Base-by-base conservation (phyloP, 2,113 vertebrate species). In the Cnemophilus loriae region DNA sequence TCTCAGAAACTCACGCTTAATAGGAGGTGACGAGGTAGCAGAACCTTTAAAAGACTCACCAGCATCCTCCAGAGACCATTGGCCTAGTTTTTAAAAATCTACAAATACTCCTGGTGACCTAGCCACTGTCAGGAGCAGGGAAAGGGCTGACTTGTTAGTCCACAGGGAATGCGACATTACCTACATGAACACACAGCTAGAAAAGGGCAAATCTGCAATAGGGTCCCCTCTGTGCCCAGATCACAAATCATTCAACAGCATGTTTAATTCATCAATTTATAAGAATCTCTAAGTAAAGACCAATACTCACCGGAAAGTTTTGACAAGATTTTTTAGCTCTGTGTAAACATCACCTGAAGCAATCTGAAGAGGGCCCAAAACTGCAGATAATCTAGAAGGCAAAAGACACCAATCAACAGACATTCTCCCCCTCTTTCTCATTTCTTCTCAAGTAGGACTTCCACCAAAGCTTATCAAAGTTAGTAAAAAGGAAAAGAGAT, bases 241-340 rank as follows among this genome's bases (percentile, higher is more conserved):
- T 49, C 39, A 42, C 84, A 71, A 79, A 68, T 37, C 70, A 67
- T 52, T 59, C 74, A 41, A 53, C 35, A 28, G 30, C n/a, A 75
- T 7, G 24, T 71, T 79, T 67, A 55, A 75, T 52, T 74, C 37
- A 73, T 60, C 47, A 17, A 4, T 59, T 50, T 76, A 19, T 41
- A 89, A 83, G 9, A 77, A 80, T 42, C 44, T 70, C 69, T 79
- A 56, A 53, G 55, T 57, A 50, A 63, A 86, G 52, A 92, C 30
- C 55, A 60, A 74, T 27, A 98, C 98, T 98, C 86, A 99, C 99
- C 97, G 98, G 97, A 99, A 99, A 27, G 99, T 99, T 97, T 97
- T 98, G 80, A 99, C 97, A 87, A 99, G 98, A 88, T 96, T 98
- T 98, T 99, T 99, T 73, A 99, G 96, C 91, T 99, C 98, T 17